A percentile compares a stretch with the other conserved stretches of the same genome.
These are phyloP conservation scores for Asbolus verrucosus DNA, from an alignment of 1,140 invertebrate species.

Conservation along the genomic window DNA sequence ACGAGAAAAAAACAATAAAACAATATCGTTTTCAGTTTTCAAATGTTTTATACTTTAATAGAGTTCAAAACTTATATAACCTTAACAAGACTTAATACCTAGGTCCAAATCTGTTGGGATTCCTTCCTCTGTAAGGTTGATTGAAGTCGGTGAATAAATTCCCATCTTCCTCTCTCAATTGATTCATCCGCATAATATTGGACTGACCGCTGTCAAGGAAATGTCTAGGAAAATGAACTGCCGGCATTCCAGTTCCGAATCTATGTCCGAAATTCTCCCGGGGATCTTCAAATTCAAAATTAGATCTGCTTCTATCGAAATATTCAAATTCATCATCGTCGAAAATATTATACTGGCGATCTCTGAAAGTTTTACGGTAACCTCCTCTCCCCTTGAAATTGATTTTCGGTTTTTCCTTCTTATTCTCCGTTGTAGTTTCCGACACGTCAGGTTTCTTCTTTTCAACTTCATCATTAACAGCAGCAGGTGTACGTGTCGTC, in stretches of 20 bases:
- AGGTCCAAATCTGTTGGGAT: background rate
- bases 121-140: conserved; percentile 1
- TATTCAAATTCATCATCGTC: background rate
- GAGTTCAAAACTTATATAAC: too few species aligned
- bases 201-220: background rate
- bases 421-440: background rate
- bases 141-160: background rate
- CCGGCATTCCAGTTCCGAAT: background rate
- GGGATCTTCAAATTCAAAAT: conserved; percentile 6
- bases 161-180: background rate
- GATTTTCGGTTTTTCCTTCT: background rate
- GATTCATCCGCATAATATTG: background rate
- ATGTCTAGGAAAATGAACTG: background rate
- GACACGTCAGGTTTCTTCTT: background rate
- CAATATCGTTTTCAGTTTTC: too few species aligned
- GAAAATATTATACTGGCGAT: background rate
- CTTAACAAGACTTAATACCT: conserved; percentile 6
- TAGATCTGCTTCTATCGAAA: background rate
- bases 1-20: too few species aligned
- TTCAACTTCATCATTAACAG: background rate
- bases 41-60: too few species aligned
- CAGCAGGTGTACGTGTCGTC: too few species aligned
- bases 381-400: background rate
- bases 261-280: conserved; percentile 1
- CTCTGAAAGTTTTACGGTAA: background rate